A percentile compares a stretch with the other conserved stretches of the same genome.
These are phyloP conservation scores for Quadroppia sp. DNA, from an alignment of 2,888 invertebrate species.

Conservation along the genomic window DNA sequence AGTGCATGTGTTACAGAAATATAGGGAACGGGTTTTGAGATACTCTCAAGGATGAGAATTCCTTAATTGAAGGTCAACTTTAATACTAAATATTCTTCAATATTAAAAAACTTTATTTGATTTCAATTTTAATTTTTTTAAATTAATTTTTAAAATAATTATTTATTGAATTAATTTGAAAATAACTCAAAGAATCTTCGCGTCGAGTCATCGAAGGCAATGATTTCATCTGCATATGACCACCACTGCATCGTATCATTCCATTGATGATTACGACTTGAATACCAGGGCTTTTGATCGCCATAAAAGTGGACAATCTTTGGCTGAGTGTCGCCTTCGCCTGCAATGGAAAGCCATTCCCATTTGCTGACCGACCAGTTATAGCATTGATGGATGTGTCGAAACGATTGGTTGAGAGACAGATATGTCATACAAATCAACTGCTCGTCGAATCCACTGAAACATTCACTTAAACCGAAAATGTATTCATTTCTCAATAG, in stretches of 20 bases:
- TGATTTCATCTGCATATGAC: not conserved
- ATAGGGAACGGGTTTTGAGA: too few relatives aligned
- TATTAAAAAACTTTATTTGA: too few relatives aligned
- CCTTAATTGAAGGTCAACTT: too few relatives aligned
- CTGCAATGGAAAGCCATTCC: not conserved
- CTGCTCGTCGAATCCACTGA: constrained; percentile 32
- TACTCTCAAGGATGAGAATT: too few relatives aligned
- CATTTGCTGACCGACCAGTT: constrained; percentile 22
- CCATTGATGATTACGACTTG: constrained; percentile 27
- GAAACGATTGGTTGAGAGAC: not conserved
- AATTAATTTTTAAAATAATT: too few relatives aligned
- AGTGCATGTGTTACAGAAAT: too few relatives aligned
- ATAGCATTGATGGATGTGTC: constrained; percentile 24
- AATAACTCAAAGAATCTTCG: not conserved
- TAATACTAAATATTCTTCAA: too few relatives aligned
- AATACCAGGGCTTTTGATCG: constrained; percentile 30
- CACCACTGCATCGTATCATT: constrained; percentile 7
- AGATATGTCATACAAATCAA: constrained; percentile 12
- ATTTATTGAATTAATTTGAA: too few relatives aligned
- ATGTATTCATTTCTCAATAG: not conserved
- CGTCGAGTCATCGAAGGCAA: not conserved
- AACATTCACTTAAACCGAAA: constrained; percentile 9
- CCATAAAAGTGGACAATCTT: constrained; percentile 27
- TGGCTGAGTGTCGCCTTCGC: not conserved
- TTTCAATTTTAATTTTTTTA: too few relatives aligned